Base-by-base conservation (phyloP, 1,140 invertebrate species). In the Brachystomella parvula region DNA sequence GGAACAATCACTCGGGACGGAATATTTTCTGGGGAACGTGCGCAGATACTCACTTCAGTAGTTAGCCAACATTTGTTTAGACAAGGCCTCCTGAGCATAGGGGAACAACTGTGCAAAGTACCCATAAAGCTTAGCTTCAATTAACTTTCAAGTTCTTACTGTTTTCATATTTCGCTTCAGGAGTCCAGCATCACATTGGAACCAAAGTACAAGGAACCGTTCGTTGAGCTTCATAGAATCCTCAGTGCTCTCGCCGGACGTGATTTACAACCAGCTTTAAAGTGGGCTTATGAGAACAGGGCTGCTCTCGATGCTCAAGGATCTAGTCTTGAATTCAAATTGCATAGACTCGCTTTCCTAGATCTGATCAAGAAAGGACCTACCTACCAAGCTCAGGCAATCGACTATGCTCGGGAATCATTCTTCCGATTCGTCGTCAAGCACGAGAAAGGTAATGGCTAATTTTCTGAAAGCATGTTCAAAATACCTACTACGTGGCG, bases 51-150 rank as follows among this genome's bases (percentile, higher is more conserved):
- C 47, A 96, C 97, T 80, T 87, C 94, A 81, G 90, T 95, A n/a
- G 92, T 98, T 47, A 93, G 92, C 74, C 92, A 97, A 76, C 94
- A 98, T 83, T 92, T 96, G 76, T 90, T 94, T 76, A 84, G 94
- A 67, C 91, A 96, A 79, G 95, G 94, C 53, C 87, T 91, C 84
- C 80, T 94, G 44, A 88, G 93, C 69, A 90, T 95, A 65, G 91
- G 90, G 21, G 89, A 94, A 76, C 84, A 87, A 75, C 79, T 97
- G 68, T 85, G 87, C 12, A 77, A 80, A 61, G 83, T 86, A 77
- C 74, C 30, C 19, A 24, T 31, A 3, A 9, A 53, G 39, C 15
- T 47, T n/a, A n/a, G 29, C 44, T 47, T 17, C n/a, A 1, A 33
- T 64, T 61, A 1, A 59, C 1, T 68, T 3, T 29, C 33, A 30